Evolutionary conservation across 1,140 invertebrate genomes (phyloP).

Genomic region (Chelonus insularis): DNA sequence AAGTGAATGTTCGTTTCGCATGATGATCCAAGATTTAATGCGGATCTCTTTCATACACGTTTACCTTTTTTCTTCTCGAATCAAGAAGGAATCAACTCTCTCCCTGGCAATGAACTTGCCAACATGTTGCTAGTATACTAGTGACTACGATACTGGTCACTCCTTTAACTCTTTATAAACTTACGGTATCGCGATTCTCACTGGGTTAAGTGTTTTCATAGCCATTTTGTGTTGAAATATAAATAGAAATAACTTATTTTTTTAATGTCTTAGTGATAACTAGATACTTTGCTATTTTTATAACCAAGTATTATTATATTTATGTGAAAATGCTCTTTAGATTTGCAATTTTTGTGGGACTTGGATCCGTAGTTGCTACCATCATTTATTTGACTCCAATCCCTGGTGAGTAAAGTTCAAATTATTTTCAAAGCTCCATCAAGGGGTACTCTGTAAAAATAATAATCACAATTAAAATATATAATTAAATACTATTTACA

Average conservation of each 20-base stretch:
- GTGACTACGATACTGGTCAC: constrained; percentile 49
- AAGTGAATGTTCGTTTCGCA: too few species aligned
- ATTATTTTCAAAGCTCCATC: constrained; percentile 10
- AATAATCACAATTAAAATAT: too few species aligned
- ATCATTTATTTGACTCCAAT: constrained; percentile 71
- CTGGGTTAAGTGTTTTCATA: neutral
- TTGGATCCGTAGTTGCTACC: constrained; percentile 64
- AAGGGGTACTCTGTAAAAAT: too few species aligned
- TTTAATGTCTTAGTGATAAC: too few species aligned
- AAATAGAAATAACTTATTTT: neutral
- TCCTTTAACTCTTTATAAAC: constrained; percentile 32
- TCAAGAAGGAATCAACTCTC: constrained; percentile 44
- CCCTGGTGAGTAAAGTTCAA: constrained; percentile 61
- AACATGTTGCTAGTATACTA: constrained; percentile 45
- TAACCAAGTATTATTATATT: too few species aligned
- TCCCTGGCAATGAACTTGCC: constrained; percentile 57
- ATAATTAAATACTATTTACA: too few species aligned
- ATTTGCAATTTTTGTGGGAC: constrained; percentile 55
- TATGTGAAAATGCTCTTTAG: constrained; percentile 49
- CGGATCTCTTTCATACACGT: neutral
- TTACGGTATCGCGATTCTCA: constrained; percentile 12
- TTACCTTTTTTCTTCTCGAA: constrained; percentile 42
- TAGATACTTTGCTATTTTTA: too few species aligned
- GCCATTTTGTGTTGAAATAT: neutral
- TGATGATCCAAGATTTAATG: too few species aligned